Conservation (phyloP, 1,140 invertebrate species). For the Megalopta genalis region DNA sequence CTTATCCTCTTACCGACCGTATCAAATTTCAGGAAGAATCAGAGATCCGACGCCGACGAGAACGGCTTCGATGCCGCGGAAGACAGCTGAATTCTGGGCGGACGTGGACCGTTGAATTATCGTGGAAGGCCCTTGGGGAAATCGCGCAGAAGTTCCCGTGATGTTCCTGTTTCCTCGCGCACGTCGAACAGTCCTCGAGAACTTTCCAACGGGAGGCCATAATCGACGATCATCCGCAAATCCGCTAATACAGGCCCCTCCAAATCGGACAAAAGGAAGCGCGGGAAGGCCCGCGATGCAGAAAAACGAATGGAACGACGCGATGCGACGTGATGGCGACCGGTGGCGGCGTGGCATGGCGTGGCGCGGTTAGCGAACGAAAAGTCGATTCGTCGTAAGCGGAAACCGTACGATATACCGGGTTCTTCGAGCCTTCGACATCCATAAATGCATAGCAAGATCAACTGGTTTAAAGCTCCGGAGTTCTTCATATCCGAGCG, state of each 20-base stretch:
- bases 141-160: conserved; percentile 58
- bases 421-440: conserved; percentile 49
- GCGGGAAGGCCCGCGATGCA: not conserved
- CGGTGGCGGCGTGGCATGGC: not conserved
- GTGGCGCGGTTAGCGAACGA: not conserved
- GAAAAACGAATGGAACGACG: conserved; percentile 16
- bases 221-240: conserved; percentile 56
- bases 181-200: conserved; percentile 15
- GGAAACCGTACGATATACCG: conserved; percentile 38
- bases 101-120: conserved; percentile 61
- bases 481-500: conserved; percentile 43
- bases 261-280: conserved; percentile 28
- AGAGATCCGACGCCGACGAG: conserved; percentile 16
- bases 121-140: conserved; percentile 59
- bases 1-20: not conserved
- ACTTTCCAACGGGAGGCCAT: conserved; percentile 28
- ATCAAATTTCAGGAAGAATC: conserved; percentile 33
- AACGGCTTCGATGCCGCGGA: conserved; percentile 44
- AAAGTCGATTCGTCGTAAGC: conserved; percentile 36
- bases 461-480: conserved; percentile 42
- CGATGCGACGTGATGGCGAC: no score
- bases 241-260: conserved; percentile 49
- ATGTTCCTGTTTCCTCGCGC: conserved; percentile 45
- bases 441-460: conserved; percentile 68
- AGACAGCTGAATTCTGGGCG: conserved; percentile 55